These are phyloP conservation scores for Nerophis ophidion DNA, from an alignment of 2,113 vertebrate species.

Conservation along the genomic window DNA sequence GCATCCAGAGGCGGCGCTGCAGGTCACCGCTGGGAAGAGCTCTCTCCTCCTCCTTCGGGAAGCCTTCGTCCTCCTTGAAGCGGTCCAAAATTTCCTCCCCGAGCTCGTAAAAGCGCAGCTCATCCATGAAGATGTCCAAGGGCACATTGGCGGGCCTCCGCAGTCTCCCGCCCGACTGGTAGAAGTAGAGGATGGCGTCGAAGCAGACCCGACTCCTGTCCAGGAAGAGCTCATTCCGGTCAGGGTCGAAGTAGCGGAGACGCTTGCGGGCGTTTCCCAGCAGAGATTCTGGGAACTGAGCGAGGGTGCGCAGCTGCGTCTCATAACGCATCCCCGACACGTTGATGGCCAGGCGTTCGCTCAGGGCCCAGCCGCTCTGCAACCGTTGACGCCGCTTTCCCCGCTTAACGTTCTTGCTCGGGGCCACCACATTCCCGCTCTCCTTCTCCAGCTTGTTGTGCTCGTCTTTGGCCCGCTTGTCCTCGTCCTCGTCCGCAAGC, in stretches of 20 bases:
- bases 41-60: constrained; percentile 72
- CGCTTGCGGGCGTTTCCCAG: constrained; percentile 74
- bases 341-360: constrained; percentile 74
- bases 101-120: constrained; percentile 87
- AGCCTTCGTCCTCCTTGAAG: constrained; percentile 87
- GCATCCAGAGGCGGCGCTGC: constrained; percentile 80
- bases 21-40: constrained; percentile 73
- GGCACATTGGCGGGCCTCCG: constrained; percentile 82
- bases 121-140: constrained; percentile 87
- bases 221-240: constrained; percentile 79
- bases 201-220: constrained; percentile 81
- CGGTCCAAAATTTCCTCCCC: constrained; percentile 78
- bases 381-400: constrained; percentile 28
- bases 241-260: constrained; percentile 75
- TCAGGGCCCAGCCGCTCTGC: constrained; percentile 56
- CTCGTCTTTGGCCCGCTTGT: constrained; percentile 61
- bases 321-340: constrained; percentile 81
- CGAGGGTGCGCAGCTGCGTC: constrained; percentile 78
- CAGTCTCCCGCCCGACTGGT: constrained; percentile 86
- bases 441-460: constrained; percentile 60
- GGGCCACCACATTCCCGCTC: constrained; percentile 33
- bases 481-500: constrained; percentile 40
- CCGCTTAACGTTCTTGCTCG: constrained; percentile 12
- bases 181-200: constrained; percentile 88
- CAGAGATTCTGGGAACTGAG: constrained; percentile 79